Base-by-base conservation (phyloP, 2,888 invertebrate genomes). In the Andrena bicolor region DNA sequence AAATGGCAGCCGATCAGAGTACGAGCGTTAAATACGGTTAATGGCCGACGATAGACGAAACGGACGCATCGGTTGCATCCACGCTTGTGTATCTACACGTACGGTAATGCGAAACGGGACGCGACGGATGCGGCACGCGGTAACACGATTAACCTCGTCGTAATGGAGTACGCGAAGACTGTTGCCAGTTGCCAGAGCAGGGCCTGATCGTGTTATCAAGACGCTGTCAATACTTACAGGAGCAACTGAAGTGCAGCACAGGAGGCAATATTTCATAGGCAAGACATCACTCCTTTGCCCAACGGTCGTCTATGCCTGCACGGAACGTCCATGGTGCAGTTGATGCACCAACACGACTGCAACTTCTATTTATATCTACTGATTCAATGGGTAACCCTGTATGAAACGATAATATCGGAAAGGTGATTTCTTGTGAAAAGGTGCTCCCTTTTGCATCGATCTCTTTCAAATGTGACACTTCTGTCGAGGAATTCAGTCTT, bases 141-240 rank as follows among this genome's bases (percentile, higher is more conserved):
- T 92, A 91, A 92, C 87, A 86, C 79, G 84, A 88, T 92, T 92
- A 91, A 88, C 86, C 84, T 83, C 85, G 85, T 84, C 85, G 87
- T 92, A 92, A 92, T 92, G 89, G 91, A 92, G 89, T 88, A 89
- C 77, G 86, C 89, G 84, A 83, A 84, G 79, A 86, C 78, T 71
- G 65, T 74, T 71, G 79, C 76, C 83, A 84, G 77, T 82, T 82
- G 80, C 78, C 65, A 49, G 70, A 82, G 79, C 73, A 71, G 81
- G 87, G 88, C 88, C 86, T 91, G 90, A 91, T 91, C 87, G 82
- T 88, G 88, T 91, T 91, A 91, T 86, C 88, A 90, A 90, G 89
- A 89, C 89, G 84, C 86, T 89, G 82, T 73, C 85, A 84, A 88
- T 89, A 85, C 86, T 89, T 87, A 79, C 82, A 75, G 72, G 65